phyloP scores from a whole-genome alignment of 2,888 invertebrate species.

The Bembecia ichneumoniformis region DNA sequence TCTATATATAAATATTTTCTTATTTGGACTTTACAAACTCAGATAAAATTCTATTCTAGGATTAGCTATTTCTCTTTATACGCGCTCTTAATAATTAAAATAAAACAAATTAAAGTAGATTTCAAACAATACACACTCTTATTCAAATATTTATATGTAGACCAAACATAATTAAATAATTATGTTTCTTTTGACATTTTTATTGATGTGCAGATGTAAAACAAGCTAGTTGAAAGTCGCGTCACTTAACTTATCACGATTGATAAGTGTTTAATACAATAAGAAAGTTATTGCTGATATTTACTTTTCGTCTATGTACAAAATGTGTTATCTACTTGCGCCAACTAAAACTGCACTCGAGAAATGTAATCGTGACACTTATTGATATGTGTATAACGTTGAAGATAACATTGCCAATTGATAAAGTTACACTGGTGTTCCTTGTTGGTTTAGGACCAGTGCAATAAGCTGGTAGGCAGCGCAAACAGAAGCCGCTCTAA shows the following conservation, averaged over 20 bases:
- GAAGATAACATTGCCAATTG: background rate
- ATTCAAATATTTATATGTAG: too few species aligned
- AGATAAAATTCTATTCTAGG: too few species aligned
- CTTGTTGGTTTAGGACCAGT: conserved; percentile 7
- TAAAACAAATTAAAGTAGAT: too few species aligned
- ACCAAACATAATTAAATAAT: too few species aligned
- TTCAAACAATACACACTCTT: too few species aligned
- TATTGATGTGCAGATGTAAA: too few species aligned
- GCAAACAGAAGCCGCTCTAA: conserved; percentile 6
- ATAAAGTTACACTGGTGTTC: background rate
- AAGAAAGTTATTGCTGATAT: background rate
- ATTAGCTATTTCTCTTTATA: too few species aligned
- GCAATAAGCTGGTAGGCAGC: background rate
- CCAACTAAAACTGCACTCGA: background rate
- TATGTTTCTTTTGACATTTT: too few species aligned
- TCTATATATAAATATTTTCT: too few species aligned
- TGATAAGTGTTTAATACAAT: background rate
- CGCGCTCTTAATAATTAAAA: too few species aligned
- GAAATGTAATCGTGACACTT: background rate
- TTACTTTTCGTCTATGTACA: background rate
- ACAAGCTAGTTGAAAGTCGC: too few species aligned
- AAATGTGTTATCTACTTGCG: background rate
- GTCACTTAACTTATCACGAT: background rate
- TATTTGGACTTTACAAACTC: too few species aligned
- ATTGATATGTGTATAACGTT: background rate